phyloP scores from a whole-genome alignment of 2,113 vertebrate species.

The Pelodiscus sinensis region DNA sequence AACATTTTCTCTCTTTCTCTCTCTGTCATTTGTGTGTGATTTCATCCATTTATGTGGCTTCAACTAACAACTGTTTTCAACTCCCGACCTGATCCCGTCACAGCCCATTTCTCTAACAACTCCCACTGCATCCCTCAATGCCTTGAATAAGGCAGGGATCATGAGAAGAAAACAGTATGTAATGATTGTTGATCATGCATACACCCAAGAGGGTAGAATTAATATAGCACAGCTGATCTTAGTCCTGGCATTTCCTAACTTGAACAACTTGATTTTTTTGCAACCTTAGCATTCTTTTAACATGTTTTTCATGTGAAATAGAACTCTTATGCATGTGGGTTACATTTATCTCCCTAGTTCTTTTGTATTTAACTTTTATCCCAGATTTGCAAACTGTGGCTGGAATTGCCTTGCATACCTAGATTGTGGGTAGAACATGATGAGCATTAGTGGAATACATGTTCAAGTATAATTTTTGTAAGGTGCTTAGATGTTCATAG shows the following conservation, averaged over 20 bases:
- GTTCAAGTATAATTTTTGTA: background rate
- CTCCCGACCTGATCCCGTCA: background rate
- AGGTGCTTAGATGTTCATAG: background rate
- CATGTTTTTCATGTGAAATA: background rate
- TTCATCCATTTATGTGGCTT: background rate
- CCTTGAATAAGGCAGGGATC: background rate
- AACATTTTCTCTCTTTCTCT: background rate
- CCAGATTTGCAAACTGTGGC: background rate
- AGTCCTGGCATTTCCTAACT: background rate
- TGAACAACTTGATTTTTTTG: background rate
- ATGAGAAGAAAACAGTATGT: background rate
- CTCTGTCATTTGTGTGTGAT: background rate
- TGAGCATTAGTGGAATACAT: background rate
- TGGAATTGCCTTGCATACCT: background rate
- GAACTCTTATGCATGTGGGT: background rate
- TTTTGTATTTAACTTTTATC: background rate
- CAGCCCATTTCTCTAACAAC: background rate
- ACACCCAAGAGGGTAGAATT: background rate
- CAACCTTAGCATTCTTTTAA: background rate
- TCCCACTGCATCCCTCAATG: accelerated
- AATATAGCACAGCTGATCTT: background rate
- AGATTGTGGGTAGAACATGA: background rate
- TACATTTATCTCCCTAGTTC: background rate
- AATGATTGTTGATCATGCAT: background rate
- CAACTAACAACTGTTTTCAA: background rate